Percentiles rank a stretch among this genome's conserved stretches.
These are phyloP conservation scores for Ridgeia piscesae DNA, from an alignment of 1,140 invertebrate species.

Conservation along the genomic window DNA sequence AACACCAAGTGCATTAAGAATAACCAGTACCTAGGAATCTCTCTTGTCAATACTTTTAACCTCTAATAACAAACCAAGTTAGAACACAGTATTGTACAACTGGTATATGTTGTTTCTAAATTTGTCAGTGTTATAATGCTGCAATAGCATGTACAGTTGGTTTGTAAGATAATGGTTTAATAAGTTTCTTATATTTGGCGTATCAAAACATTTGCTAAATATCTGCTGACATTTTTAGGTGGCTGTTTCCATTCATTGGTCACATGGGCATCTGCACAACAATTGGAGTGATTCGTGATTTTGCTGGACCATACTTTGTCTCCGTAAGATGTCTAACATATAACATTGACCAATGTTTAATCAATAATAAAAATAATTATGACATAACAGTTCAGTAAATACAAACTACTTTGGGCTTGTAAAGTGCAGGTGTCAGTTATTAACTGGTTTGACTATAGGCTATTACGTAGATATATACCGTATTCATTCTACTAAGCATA, in stretches of 20 bases:
- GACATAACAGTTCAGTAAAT: too few relatives aligned
- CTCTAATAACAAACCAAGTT: too few relatives aligned
- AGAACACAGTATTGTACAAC: too few relatives aligned
- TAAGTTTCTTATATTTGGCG: conserved; percentile 12
- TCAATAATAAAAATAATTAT: background rate
- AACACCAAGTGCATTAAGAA: too few relatives aligned
- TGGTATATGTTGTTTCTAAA: conserved; percentile 18
- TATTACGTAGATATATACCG: too few relatives aligned
- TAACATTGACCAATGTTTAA: background rate
- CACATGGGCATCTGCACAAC: conserved; percentile 98
- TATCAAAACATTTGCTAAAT: conserved; percentile 22
- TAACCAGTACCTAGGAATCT: too few relatives aligned
- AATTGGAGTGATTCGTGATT: conserved; percentile 91
- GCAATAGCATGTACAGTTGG: conserved; percentile 18
- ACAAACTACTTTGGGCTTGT: too few relatives aligned
- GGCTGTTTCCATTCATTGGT: conserved; percentile 94
- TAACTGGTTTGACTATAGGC: too few relatives aligned
- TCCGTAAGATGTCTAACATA: conserved; percentile 60
- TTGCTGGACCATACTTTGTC: conserved; percentile 95
- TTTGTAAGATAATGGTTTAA: background rate
- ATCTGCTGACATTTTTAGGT: conserved; percentile 64
- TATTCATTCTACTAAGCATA: too few relatives aligned
- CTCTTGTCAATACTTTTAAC: too few relatives aligned
- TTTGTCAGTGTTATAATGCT: conserved; percentile 21
- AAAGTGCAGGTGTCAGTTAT: too few relatives aligned